phyloP scores from a whole-genome alignment of 2,797 vertebrate genomes.

The Spinibarbus caldwelli region DNA sequence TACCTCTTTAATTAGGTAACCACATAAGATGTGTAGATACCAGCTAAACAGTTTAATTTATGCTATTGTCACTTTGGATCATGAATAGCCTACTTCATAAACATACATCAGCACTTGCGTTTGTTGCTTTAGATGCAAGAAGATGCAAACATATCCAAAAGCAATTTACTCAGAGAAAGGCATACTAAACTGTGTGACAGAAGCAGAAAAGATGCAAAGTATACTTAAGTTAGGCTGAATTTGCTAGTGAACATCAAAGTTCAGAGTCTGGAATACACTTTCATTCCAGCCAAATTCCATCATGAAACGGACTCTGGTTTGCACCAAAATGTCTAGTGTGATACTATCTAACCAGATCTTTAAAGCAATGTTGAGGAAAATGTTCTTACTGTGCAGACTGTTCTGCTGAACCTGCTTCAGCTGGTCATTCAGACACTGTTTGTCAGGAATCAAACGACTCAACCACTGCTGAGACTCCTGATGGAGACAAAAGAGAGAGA shows the following conservation, averaged over 20 bases:
- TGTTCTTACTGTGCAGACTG: conserved; percentile 91
- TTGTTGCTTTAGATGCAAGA: background rate
- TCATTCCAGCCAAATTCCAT: background rate
- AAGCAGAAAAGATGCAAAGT: background rate
- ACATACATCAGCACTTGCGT: background rate
- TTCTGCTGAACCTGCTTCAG: conserved; percentile 97
- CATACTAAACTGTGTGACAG: background rate
- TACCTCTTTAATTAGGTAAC: background rate
- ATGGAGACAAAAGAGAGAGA: conserved; percentile 4
- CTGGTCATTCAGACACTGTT: conserved; percentile 93
- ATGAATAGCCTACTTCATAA: background rate
- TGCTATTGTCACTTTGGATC: background rate
- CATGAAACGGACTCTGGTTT: background rate
- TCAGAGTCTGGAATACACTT: background rate
- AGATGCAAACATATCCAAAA: background rate
- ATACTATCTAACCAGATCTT: background rate
- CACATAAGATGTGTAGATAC: background rate
- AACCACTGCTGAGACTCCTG: conserved; percentile 98
- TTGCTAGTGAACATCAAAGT: background rate
- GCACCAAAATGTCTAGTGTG: background rate
- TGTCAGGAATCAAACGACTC: conserved; percentile 94
- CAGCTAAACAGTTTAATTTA: background rate
- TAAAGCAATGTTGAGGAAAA: background rate
- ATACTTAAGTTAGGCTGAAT: background rate
- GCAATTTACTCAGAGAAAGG: background rate